Percentiles rank a stretch among this genome's conserved stretches.
These are phyloP conservation scores for Prionailurus bengalensis DNA, from an alignment of 2,113 vertebrate genomes.

Conservation along the genomic window DNA sequence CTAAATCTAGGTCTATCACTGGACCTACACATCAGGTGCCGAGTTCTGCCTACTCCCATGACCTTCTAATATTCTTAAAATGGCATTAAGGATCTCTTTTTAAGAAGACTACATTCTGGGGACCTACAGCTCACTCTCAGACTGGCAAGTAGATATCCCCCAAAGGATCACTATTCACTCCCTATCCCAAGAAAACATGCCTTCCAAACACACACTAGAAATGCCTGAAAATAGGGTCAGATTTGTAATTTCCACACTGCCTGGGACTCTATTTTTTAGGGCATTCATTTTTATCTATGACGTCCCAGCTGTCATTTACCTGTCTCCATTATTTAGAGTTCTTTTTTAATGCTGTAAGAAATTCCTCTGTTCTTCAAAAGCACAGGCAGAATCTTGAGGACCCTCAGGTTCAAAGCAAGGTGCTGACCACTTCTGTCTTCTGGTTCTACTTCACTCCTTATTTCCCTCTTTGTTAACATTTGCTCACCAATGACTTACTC, in stretches of 20 bases:
- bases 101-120: not conserved
- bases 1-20: not conserved
- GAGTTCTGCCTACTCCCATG: not conserved
- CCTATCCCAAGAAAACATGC: not conserved
- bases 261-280: not conserved
- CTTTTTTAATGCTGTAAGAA: rapidly evolving
- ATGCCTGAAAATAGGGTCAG: not conserved
- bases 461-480: not conserved
- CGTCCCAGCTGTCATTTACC: not conserved
- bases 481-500: not conserved
- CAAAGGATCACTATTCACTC: not conserved
- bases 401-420: not conserved
- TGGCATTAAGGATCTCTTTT: not conserved
- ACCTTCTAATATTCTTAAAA: not conserved
- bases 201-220: not conserved
- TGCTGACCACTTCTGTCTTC: not conserved
- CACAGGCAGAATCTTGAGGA: not conserved
- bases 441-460: not conserved
- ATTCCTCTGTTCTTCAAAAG: not conserved
- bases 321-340: not conserved
- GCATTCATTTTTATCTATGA: not conserved
- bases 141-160: not conserved
- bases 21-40: not conserved
- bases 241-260: not conserved
- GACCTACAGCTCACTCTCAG: not conserved